These are phyloP conservation scores for Pogoniulus pusillus DNA, from an alignment of 2,797 vertebrate species.

Conservation along the genomic window DNA sequence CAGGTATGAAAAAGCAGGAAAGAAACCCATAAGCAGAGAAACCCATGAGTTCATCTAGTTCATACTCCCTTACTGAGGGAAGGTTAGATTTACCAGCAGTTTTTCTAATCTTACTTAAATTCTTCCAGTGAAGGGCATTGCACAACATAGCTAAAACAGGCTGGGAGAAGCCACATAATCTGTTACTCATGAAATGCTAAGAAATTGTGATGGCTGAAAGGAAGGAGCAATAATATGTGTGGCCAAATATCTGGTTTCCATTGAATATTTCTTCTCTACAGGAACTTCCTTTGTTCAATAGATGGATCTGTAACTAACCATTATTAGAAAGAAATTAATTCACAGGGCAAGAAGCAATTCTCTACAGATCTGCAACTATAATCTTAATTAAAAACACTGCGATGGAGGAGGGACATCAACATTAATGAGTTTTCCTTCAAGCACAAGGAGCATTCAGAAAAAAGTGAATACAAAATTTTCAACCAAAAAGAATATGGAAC, in stretches of 20 bases:
- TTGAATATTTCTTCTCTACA: conserved; percentile 21
- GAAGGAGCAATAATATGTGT: not conserved
- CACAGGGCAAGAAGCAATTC: not conserved
- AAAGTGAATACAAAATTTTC: not conserved
- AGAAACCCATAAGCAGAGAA: not conserved
- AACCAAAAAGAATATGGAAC: not conserved
- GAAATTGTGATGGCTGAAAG: not conserved
- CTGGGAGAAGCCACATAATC: not conserved
- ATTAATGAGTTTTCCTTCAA: not conserved
- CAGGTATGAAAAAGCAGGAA: not conserved
- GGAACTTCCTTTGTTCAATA: not conserved
- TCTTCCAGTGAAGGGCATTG: not conserved
- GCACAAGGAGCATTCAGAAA: not conserved
- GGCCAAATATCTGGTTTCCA: conserved; percentile 22
- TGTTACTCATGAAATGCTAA: conserved; percentile 9
- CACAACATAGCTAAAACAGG: not conserved
- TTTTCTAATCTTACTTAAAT: not conserved
- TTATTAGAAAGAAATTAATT: conserved; percentile 19
- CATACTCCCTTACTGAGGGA: not conserved
- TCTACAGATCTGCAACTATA: not conserved
- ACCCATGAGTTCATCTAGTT: not conserved
- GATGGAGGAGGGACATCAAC: not conserved
- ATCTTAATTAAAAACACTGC: not conserved
- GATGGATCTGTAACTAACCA: not conserved
- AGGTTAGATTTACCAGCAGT: conserved; percentile 1